Percentiles rank a stretch among this genome's conserved stretches.
Conservation (phyloP, 2,113 vertebrate species). For the Tachycineta bicolor region DNA sequence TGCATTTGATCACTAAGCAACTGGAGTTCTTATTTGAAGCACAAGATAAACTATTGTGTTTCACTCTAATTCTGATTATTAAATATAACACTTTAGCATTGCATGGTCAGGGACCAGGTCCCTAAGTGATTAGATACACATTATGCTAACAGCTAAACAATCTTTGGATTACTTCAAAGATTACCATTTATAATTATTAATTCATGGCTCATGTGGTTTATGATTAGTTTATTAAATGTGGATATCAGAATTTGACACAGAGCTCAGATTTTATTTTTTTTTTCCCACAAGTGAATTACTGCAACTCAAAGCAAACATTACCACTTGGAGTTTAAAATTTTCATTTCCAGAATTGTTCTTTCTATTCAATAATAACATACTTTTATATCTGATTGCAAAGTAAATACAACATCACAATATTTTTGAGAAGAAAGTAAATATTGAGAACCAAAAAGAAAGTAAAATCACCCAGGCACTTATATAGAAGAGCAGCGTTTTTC, state of each 20-base stretch:
- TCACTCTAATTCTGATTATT: not conserved
- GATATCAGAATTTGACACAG: not conserved
- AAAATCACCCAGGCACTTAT: not conserved
- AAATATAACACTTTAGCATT: not conserved
- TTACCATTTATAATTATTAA: not conserved
- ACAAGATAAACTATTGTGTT: not conserved
- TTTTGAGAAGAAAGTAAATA: not conserved
- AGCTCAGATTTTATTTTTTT: not conserved
- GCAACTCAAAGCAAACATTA: not conserved
- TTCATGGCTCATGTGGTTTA: not conserved
- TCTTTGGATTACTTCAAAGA: not conserved
- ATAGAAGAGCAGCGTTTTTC: not conserved
- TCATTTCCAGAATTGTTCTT: not conserved
- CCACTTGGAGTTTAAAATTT: not conserved
- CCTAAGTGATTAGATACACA: not conserved
- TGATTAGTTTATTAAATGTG: not conserved
- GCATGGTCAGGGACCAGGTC: not conserved
- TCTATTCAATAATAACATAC: not conserved
- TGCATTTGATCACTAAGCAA: not conserved
- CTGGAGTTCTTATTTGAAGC: not conserved
- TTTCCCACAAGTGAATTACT: not conserved
- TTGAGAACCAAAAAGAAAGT: not conserved
- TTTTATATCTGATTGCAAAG: not conserved
- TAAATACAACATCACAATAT: not conserved
- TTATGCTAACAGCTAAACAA: not conserved